These are phyloP conservation scores for Spodoptera picta DNA, from an alignment of 2,888 invertebrate species.

Conservation along the genomic window DNA sequence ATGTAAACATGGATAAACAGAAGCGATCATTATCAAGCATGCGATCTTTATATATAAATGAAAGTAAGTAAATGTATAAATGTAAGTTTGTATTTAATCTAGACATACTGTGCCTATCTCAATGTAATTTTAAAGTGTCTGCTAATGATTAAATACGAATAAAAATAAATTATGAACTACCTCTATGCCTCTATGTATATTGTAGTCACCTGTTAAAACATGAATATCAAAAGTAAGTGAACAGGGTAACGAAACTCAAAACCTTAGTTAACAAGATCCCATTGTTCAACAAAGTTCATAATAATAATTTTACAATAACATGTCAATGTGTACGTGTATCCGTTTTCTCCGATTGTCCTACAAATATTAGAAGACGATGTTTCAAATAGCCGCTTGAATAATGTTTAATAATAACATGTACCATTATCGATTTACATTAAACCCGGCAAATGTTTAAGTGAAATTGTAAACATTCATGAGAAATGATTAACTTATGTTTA, in stretches of 20 bases:
- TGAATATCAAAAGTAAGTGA: conserved; percentile 13
- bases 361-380: conserved; percentile 77
- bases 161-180: too few relatives aligned
- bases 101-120: too few relatives aligned
- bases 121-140: too few relatives aligned
- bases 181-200: too few relatives aligned
- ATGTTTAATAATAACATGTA: conserved; percentile 79
- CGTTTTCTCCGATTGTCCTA: conserved; percentile 67
- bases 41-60: too few relatives aligned
- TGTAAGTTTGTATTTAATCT: too few relatives aligned
- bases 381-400: conserved; percentile 73
- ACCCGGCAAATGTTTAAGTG: conserved; percentile 67
- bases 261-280: conserved; percentile 46
- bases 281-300: conserved; percentile 67
- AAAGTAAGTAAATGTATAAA: too few relatives aligned
- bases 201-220: too few relatives aligned
- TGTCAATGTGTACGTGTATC: conserved; percentile 40
- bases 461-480: conserved; percentile 61
- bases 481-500: conserved; percentile 58
- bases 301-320: conserved; percentile 65
- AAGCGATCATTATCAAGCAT: too few relatives aligned
- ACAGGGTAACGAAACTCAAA: conserved; percentile 13
- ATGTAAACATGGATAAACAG: too few relatives aligned
- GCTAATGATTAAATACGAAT: too few relatives aligned
- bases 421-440: conserved; percentile 74